Percentiles rank a stretch among this genome's conserved stretches.
Evolutionary conservation across 2,797 vertebrate genomes (phyloP).

Genomic region (Tapirus indicus): DNA sequence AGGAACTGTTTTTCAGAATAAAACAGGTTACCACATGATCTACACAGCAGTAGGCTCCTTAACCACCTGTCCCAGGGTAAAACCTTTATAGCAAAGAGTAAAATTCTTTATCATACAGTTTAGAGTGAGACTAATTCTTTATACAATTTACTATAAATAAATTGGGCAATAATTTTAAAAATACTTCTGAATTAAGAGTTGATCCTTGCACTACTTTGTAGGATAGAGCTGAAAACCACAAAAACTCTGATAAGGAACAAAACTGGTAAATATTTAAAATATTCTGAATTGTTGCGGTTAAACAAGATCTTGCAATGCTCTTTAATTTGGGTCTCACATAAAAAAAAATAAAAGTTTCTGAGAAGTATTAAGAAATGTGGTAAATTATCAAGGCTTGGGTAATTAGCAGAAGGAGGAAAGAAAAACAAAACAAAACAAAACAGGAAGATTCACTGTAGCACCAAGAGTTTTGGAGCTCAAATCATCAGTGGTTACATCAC

Average conservation of each 20-base stretch:
- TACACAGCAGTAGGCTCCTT: background rate
- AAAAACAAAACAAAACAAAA: background rate
- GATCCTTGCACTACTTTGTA: background rate
- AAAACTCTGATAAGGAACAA: constrained; percentile 44
- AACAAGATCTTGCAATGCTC: constrained; percentile 13
- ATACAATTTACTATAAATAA: background rate
- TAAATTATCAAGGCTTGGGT: background rate
- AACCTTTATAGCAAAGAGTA: background rate
- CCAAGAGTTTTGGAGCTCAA: background rate
- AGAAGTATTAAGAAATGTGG: constrained; percentile 44
- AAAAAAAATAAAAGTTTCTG: constrained; percentile 45
- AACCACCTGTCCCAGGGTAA: background rate
- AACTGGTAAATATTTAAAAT: constrained; percentile 62
- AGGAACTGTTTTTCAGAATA: background rate
- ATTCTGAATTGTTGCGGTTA: constrained; percentile 19
- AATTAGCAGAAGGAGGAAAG: background rate
- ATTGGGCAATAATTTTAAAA: constrained; percentile 40
- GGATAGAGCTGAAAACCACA: background rate
- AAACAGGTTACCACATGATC: background rate
- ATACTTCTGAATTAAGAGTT: constrained; percentile 33
- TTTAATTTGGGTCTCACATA: constrained; percentile 11
- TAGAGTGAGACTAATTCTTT: background rate
- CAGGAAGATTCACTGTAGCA: background rate
- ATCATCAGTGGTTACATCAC: constrained; percentile 31
- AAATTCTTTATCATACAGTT: constrained; percentile 1